phyloP scores from a whole-genome alignment of 2,797 vertebrate species.

The Chloroceryle amazona region DNA sequence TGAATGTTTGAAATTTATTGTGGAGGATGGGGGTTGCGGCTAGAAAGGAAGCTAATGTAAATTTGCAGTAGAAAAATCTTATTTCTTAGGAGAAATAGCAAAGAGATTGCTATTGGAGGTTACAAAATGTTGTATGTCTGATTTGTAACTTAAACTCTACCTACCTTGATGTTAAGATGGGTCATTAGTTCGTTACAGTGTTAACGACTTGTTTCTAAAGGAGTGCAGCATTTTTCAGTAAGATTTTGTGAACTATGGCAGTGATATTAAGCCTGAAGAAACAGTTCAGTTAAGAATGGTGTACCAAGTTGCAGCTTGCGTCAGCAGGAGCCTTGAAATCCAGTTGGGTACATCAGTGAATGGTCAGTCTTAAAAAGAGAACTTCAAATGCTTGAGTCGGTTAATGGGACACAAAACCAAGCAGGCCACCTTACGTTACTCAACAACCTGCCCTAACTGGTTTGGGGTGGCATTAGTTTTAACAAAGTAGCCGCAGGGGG shows the following conservation, averaged over 20 bases:
- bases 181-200: background rate
- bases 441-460: accelerated
- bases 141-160: background rate
- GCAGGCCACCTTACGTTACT: background rate
- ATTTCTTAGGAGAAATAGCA: background rate
- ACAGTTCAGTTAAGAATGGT: background rate
- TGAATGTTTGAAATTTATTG: background rate
- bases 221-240: background rate
- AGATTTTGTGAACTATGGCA: background rate
- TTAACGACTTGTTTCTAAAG: background rate
- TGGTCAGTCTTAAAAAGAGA: background rate
- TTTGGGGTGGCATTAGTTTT: background rate
- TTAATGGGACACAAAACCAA: background rate
- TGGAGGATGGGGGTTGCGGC: too few species aligned
- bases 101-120: background rate
- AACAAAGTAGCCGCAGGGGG: background rate
- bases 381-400: background rate
- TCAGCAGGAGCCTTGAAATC: background rate
- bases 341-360: background rate
- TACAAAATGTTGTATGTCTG: background rate
- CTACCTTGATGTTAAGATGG: background rate
- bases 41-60: background rate
- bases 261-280: background rate
- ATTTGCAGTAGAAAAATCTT: background rate
- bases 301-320: background rate